These are phyloP conservation scores for Zelleria hepariella DNA, from an alignment of 2,888 invertebrate genomes.

Conservation along the genomic window DNA sequence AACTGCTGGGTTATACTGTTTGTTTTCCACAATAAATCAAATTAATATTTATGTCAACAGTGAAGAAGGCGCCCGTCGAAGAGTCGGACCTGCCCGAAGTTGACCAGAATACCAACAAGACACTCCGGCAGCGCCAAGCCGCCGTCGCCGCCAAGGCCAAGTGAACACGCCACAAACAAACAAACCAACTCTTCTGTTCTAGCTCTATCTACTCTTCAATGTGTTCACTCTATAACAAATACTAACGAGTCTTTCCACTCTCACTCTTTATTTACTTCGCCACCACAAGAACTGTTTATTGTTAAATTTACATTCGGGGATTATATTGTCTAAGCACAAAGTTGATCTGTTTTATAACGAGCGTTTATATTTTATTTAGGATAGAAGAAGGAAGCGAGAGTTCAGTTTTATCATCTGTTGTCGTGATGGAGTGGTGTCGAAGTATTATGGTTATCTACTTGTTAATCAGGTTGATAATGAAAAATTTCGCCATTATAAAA, in stretches of 20 bases:
- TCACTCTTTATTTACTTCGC: constrained; percentile 20
- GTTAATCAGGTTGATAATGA: constrained; percentile 13
- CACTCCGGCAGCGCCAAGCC: constrained; percentile 73
- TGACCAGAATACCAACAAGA: constrained; percentile 90
- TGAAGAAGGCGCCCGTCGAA: constrained; percentile 76
- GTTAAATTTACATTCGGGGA: not conserved
- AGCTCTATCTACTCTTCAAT: not conserved
- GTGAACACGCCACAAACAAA: constrained; percentile 30
- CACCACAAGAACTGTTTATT: constrained; percentile 15
- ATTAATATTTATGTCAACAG: constrained; percentile 36
- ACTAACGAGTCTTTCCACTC: constrained; percentile 37
- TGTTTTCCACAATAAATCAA: not conserved
- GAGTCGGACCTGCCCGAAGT: constrained; percentile 94
- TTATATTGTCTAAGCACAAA: constrained; percentile 30
- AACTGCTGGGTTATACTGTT: too few relatives aligned
- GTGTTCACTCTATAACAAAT: not conserved
- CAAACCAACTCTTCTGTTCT: not conserved
- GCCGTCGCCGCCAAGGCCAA: constrained; percentile 68
- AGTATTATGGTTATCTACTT: not conserved
- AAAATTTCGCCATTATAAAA: constrained; percentile 51
- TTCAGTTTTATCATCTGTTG: not conserved
- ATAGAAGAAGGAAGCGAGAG: constrained; percentile 3
- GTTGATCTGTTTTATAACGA: constrained; percentile 13
- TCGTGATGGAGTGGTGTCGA: not conserved
- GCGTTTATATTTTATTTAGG: constrained; percentile 15